These are phyloP conservation scores for Liasis olivaceus DNA, from an alignment of 2,797 vertebrate genomes.

Conservation along the genomic window DNA sequence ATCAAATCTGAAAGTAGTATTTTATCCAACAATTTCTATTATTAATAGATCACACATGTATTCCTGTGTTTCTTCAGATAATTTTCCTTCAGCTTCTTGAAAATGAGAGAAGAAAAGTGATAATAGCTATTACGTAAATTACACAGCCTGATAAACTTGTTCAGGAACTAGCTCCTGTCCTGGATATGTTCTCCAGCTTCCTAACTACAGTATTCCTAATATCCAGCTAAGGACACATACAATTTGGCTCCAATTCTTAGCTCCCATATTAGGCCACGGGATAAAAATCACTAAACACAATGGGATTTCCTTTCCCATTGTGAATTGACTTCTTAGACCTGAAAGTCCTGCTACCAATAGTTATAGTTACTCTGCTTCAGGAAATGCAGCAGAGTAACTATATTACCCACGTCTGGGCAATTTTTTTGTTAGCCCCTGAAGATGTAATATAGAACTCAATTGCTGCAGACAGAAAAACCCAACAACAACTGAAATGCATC, in stretches of 20 bases:
- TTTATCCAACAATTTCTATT: background rate
- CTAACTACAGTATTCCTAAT: background rate
- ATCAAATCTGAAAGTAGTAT: background rate
- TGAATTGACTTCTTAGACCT: background rate
- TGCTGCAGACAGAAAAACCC: rapidly evolving
- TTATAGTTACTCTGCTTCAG: background rate
- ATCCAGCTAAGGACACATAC: slow-evolving; percentile 5
- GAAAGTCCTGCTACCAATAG: background rate
- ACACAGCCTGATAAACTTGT: background rate
- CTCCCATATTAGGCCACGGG: too few species aligned
- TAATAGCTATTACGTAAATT: background rate
- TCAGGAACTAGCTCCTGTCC: background rate
- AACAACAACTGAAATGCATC: background rate
- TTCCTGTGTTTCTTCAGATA: background rate
- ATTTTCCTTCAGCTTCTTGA: slow-evolving; percentile 30
- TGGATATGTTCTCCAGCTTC: background rate
- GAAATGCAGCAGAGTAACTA: background rate
- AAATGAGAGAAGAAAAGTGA: slow-evolving; percentile 1
- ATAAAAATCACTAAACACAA: background rate
- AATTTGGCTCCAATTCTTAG: background rate
- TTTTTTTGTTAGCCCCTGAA: background rate
- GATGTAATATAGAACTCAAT: background rate
- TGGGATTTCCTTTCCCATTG: background rate
- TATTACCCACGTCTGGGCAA: background rate
- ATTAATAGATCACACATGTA: background rate